phyloP scores from a whole-genome alignment of 1,140 invertebrate genomes.

The Drepana arcuata region DNA sequence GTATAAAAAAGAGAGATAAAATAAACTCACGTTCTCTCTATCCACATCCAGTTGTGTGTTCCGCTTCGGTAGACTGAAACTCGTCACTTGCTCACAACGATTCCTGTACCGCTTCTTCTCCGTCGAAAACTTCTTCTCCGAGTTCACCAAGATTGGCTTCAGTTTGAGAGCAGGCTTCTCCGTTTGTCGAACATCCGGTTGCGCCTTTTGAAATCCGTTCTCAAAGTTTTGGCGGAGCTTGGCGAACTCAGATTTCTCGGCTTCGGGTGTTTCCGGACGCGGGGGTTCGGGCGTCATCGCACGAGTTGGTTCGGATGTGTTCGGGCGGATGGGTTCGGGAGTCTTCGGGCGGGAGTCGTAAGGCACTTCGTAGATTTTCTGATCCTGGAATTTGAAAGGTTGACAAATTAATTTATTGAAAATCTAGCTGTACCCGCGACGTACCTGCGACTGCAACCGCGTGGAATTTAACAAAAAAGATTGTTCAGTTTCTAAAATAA shows the following conservation, averaged over 20 bases:
- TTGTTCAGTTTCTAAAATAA: too few species aligned
- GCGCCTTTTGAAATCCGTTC: conserved; percentile 8
- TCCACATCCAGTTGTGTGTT: conserved; percentile 46
- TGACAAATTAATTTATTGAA: too few species aligned
- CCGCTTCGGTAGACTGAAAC: conserved; percentile 26
- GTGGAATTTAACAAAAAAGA: too few species aligned
- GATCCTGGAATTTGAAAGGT: conserved; percentile 57
- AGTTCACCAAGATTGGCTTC: conserved; percentile 15
- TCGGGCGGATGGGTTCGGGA: conserved; percentile 19
- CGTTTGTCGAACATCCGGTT: conserved; percentile 2
- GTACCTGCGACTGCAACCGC: too few species aligned
- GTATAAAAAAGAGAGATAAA: conserved; percentile 4
- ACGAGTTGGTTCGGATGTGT: too few species aligned
- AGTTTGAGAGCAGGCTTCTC: too few species aligned
- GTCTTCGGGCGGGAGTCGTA: conserved; percentile 24
- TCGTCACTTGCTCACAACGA: conserved; percentile 6
- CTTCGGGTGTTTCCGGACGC: not conserved
- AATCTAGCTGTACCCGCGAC: too few species aligned
- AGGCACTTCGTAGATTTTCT: conserved; percentile 58
- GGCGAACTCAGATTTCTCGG: conserved; percentile 29
- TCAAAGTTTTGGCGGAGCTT: conserved; percentile 45
- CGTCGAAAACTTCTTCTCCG: conserved; percentile 33
- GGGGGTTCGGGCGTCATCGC: too few species aligned
- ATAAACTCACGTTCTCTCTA: conserved; percentile 51
- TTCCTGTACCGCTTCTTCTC: conserved; percentile 33